Base-by-base conservation (phyloP, 2,113 vertebrate species). In the Rattus rattus region DNA sequence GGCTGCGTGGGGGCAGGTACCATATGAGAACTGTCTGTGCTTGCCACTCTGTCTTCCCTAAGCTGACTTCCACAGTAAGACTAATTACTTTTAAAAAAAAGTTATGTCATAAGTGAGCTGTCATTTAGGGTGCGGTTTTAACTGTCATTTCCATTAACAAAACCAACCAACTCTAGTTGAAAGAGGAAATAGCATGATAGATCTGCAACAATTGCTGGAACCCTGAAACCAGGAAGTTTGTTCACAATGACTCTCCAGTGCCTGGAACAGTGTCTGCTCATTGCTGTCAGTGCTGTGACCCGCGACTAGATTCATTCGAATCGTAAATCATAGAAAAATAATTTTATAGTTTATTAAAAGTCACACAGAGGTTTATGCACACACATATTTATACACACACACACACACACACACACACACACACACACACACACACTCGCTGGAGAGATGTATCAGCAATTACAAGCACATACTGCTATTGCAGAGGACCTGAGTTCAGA, bases 1-100 rank as follows among this genome's bases (percentile, higher is more conserved):
- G 8, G n/a, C 4, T 52, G 7, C 49, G 49, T 16, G 52, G 13
- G 43, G n/a, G 10, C 0, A 33, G 7, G 47, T 19, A 3, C 39
- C 47, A 49, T 70, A 65, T 20, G 33, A 33, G 30, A 56, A 67
- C 30, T 33, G 24, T 56, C 33, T 47, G 52, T 39, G 36, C 26
- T 49, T 73, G 65, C 30, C 36, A 52, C 59, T 92, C 91, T 63
- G 56, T 63, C 80, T 90, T 9, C 72, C 33, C 96, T 59, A 95
- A 93, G 49, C 28, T 67, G 80, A 33, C 76, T 59, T 72, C n/a
- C 49, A 49, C 33, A 91, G 10, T 84, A 70, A 79, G 36, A 56
- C 47, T 30, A 54, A 33, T 76, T 56, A 22, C 16, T 16, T 67
- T 61, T 17, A 39, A 77, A 84, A 39, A 77, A 84, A 77, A 59